These are phyloP conservation scores for Erinaceus europaeus DNA, from an alignment of 2,113 vertebrate species.

Conservation along the genomic window DNA sequence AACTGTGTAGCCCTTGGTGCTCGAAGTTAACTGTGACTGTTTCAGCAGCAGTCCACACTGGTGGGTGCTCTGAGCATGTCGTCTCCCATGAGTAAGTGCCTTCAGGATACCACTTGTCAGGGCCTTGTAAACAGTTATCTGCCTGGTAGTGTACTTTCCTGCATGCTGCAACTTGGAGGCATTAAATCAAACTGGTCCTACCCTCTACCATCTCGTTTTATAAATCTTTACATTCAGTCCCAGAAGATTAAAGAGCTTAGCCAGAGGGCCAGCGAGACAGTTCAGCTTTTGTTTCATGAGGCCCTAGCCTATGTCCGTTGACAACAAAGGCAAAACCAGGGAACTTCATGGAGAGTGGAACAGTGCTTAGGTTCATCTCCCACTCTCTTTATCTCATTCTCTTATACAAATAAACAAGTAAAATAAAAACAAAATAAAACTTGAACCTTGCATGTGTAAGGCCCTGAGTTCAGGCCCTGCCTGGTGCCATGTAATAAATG, in stretches of 20 bases:
- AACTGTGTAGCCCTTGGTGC: not conserved
- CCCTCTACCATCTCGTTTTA: not conserved
- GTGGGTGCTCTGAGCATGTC: not conserved
- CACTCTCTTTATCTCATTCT: too few species aligned
- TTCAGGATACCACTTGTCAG: not conserved
- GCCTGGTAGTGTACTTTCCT: not conserved
- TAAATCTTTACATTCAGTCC: conserved; percentile 26
- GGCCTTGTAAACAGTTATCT: not conserved
- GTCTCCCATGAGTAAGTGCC: not conserved
- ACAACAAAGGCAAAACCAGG: too few species aligned
- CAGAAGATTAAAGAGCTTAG: not conserved
- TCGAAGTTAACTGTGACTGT: not conserved
- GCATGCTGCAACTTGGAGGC: not conserved
- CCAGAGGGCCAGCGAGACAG: too few species aligned
- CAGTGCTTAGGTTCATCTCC: too few species aligned
- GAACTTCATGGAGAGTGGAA: too few species aligned
- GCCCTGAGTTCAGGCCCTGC: too few species aligned
- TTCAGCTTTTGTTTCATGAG: too few species aligned
- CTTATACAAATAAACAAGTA: too few species aligned
- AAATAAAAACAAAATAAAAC: too few species aligned
- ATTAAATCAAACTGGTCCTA: not conserved
- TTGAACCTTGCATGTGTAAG: too few species aligned
- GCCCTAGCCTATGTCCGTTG: too few species aligned
- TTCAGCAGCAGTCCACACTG: not conserved
- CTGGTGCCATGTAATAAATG: too few species aligned